Conservation (phyloP, 2,113 vertebrate genomes). For the Rafetus swinhoei region DNA sequence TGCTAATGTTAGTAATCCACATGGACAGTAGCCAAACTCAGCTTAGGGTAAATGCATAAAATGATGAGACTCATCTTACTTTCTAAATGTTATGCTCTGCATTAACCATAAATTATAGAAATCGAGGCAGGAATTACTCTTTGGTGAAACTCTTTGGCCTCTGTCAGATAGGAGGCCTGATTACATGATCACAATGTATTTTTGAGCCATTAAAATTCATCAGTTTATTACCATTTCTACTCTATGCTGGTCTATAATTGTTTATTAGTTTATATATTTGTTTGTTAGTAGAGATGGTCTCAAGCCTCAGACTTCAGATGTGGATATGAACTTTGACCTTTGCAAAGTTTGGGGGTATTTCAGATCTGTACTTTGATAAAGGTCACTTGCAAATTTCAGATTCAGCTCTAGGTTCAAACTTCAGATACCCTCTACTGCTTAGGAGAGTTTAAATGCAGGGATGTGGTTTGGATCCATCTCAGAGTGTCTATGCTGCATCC, state of each 20-base stretch:
- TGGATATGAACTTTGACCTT: background rate
- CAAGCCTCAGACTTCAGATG: background rate
- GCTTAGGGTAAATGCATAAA: too few relatives aligned
- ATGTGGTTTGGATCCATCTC: too few relatives aligned
- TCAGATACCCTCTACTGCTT: background rate
- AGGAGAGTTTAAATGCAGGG: too few relatives aligned
- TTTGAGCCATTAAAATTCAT: background rate
- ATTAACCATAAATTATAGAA: background rate
- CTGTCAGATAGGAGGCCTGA: background rate
- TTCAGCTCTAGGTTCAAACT: background rate
- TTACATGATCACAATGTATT: background rate
- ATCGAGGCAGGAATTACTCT: background rate
- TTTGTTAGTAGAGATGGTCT: background rate
- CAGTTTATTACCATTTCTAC: background rate
- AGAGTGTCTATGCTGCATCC: too few relatives aligned
- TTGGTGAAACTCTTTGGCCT: background rate
- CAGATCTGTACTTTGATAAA: background rate
- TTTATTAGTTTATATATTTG: background rate
- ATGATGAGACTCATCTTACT: background rate
- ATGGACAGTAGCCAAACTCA: too few relatives aligned
- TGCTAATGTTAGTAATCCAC: too few relatives aligned
- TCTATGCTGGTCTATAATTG: background rate
- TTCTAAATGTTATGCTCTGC: background rate
- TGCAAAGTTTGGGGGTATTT: background rate
- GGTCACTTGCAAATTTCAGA: background rate